Evolutionary conservation across 92 coral and sea anemone genomes (phyloP), one percentile per base, ranked within the genome.

Genomic region (Hydrozoanthus gracilis): DNA sequence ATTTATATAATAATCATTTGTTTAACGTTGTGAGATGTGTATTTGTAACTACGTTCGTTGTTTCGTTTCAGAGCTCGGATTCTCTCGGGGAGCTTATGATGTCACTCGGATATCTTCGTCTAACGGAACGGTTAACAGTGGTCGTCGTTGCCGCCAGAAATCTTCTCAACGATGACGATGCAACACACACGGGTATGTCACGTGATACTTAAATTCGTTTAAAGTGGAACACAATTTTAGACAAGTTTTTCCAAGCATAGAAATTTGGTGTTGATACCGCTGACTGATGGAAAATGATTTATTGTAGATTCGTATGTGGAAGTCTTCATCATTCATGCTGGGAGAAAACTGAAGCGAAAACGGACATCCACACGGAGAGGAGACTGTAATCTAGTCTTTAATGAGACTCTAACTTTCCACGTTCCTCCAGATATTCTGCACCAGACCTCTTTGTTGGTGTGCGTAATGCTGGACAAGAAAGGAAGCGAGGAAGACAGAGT

Each of bases 31-130:
- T 7, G 56, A 7, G 50, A 10, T 13, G 52, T 2, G 52, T 13
- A 5, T 10, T 45, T 49, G 2, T 52, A 18, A 5, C 44, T n/a
- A 16, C 13, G 9, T 14, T 76, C 15, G 58, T 8, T 68, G 44
- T 7, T 68, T 68, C 44, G 8, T 27, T 68, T 11, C 52, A 91
- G 94, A 87, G 90, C 14, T 73, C 93, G 2, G 93, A 90, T 62
- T 85, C 65, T 8, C 86, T 90, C 51, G 99, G 99, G 44, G 99
- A 96, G 78, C 77, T 96, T 46, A 95, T 96, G 94, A 49, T 96
- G 56, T 96, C 99, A 45, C 88, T 96, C 68, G 99, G 99, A 10
- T 96, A 96, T 76, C 93, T 96, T n/a, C 92, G 96, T n/a, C 77
- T 96, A 56, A 91, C 98, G 14, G 96, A 96, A 82, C 90, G 94